Conservation (phyloP, 2,797 vertebrate genomes). For the Remorina albescens region DNA sequence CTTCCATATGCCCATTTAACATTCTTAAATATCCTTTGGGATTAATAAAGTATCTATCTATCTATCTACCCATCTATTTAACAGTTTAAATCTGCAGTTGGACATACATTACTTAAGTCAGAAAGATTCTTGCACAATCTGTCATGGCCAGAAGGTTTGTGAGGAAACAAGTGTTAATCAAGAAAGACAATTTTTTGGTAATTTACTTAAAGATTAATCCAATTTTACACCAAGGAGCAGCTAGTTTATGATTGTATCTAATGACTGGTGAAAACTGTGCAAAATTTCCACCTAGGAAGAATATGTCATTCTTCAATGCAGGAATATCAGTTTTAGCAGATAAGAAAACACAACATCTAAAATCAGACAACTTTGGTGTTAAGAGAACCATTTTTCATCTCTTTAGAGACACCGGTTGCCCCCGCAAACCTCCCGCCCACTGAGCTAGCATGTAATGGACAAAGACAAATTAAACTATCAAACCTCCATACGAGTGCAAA, state of each 20-base stretch:
- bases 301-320: neutral
- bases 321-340: neutral
- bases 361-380: neutral
- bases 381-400: neutral
- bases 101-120: neutral
- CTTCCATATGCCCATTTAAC: too few species aligned
- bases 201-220: too few species aligned
- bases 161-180: too few species aligned
- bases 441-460: neutral
- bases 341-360: neutral
- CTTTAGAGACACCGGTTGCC: neutral
- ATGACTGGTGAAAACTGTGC: too few species aligned
- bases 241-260: too few species aligned
- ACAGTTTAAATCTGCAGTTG: neutral
- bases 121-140: constrained; percentile 3
- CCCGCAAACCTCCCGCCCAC: neutral
- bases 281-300: too few species aligned
- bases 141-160: neutral
- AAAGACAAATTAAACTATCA: too few species aligned
- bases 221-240: neutral
- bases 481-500: too few species aligned
- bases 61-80: too few species aligned
- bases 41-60: too few species aligned
- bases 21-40: too few species aligned
- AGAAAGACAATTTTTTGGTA: too few species aligned